Evolutionary conservation across 2,797 vertebrate species (phyloP).

Genomic region (Tadarida brasiliensis): DNA sequence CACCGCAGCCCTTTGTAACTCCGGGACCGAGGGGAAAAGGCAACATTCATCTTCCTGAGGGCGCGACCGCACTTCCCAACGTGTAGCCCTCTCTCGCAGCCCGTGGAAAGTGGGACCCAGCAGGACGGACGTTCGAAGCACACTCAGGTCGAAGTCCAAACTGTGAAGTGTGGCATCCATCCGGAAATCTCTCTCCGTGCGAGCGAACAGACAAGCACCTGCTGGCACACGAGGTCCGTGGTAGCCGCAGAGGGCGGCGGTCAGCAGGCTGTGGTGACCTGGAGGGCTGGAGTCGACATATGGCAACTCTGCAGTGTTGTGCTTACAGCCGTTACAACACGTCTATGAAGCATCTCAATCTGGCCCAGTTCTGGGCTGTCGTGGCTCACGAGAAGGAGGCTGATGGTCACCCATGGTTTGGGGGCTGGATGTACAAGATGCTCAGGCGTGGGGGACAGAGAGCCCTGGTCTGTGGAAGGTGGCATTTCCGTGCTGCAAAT

Average conservation of each 20-base stretch:
- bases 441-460: neutral
- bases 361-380: neutral
- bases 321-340: neutral
- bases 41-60: neutral
- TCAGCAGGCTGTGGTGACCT: neutral
- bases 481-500: neutral
- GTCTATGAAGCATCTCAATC: neutral
- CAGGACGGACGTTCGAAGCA: neutral
- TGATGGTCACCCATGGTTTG: neutral
- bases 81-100: neutral
- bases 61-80: neutral
- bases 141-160: neutral
- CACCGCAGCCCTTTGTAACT: neutral
- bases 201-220: neutral
- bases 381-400: neutral
- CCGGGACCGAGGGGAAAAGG: neutral
- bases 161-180: too few relatives aligned
- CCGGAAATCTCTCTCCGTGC: neutral
- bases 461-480: neutral
- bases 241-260: neutral
- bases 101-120: neutral
- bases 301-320: neutral
- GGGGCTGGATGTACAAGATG: neutral
- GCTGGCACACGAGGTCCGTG: neutral
- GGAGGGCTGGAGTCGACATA: neutral